These are phyloP conservation scores for Cryptocheilus praepositus DNA, from an alignment of 2,888 invertebrate species.

Conservation along the genomic window DNA sequence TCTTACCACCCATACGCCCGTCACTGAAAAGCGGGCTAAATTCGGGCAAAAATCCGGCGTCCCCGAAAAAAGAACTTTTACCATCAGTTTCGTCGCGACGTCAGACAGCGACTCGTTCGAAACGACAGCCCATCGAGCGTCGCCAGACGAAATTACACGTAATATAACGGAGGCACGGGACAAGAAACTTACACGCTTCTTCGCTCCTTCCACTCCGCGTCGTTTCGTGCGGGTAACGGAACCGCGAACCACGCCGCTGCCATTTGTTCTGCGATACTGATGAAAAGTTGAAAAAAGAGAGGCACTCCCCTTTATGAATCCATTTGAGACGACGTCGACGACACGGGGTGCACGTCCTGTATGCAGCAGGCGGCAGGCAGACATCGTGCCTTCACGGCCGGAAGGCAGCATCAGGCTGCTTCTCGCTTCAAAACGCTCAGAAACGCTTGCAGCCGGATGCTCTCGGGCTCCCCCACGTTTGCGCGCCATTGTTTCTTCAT, in stretches of 20 bases:
- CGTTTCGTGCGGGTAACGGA: neutral
- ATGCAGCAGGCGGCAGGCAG: neutral
- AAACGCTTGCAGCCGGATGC: conserved; percentile 5
- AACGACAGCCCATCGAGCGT: neutral
- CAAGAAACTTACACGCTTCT: conserved; percentile 4
- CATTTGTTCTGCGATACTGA: conserved; percentile 19
- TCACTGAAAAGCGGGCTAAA: no score
- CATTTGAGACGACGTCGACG: conserved; percentile 18
- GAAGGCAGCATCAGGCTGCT: neutral
- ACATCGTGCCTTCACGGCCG: neutral
- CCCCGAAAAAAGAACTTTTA: no score
- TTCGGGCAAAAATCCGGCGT: no score
- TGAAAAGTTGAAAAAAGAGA: conserved; percentile 15
- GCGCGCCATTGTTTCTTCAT: conserved; percentile 36
- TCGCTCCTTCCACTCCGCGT: neutral
- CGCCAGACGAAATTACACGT: conserved; percentile 3
- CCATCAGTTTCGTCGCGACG: no score
- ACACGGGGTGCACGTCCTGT: conserved; percentile 8
- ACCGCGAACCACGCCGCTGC: neutral
- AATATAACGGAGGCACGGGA: neutral
- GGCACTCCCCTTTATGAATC: conserved; percentile 26
- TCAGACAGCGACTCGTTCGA: no score
- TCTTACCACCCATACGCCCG: no score
- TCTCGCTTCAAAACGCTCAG: conserved; percentile 1
- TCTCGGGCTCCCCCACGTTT: neutral